A percentile compares a stretch with the other conserved stretches of the same genome.
Evolutionary conservation across 2,113 vertebrate genomes (phyloP).

Genomic region (Phrynosoma platyrhinos): DNA sequence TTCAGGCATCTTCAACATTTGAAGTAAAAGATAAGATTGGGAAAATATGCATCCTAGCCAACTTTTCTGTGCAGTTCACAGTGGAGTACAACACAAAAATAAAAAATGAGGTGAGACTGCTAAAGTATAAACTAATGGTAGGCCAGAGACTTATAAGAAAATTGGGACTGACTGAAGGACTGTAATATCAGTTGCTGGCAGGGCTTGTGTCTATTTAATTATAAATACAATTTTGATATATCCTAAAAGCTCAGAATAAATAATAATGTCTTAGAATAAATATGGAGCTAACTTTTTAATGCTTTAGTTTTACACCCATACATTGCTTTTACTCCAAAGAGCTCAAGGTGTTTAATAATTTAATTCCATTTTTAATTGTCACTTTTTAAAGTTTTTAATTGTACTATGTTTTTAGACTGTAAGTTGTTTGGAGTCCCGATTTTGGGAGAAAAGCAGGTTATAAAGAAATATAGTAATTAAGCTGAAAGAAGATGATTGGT

Average conservation of each 20-base stretch:
- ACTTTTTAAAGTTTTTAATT: too few relatives aligned
- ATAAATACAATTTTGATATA: not conserved
- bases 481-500: not conserved
- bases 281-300: not conserved
- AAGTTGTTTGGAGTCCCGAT: too few relatives aligned
- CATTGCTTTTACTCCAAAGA: not conserved
- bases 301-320: not conserved
- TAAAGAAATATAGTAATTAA: too few relatives aligned
- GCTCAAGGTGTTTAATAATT: not conserved
- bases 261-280: not conserved
- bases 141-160: not conserved
- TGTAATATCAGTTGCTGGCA: not conserved
- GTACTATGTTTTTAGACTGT: too few relatives aligned
- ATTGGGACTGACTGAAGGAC: not conserved
- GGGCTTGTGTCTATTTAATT: not conserved
- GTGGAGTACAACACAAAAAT: slow-evolving; percentile 73
- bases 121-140: not conserved
- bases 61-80: slow-evolving; percentile 83
- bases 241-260: not conserved
- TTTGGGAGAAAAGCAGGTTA: too few relatives aligned
- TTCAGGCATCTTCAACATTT: slow-evolving; percentile 77
- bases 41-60: slow-evolving; percentile 85
- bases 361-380: too few relatives aligned
- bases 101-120: slow-evolving; percentile 67
- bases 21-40: slow-evolving; percentile 81